These are phyloP conservation scores for Drosophila auraria DNA, from an alignment of 1,140 invertebrate species.

Conservation along the genomic window DNA sequence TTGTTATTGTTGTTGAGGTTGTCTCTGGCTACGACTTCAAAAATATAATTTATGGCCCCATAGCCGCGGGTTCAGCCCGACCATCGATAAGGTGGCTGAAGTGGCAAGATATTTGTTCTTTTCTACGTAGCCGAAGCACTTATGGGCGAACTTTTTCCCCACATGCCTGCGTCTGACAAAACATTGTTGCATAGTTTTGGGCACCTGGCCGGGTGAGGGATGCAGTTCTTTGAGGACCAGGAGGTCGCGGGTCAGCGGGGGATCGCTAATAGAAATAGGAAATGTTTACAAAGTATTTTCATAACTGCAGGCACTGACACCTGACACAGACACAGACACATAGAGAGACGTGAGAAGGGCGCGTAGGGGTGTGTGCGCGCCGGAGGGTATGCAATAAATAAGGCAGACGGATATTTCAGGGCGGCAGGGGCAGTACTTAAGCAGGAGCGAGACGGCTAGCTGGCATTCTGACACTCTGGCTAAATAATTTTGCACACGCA, in stretches of 20 bases:
- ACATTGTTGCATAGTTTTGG: slow-evolving; percentile 82
- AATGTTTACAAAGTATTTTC: slow-evolving; percentile 84
- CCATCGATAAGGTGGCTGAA: slow-evolving; percentile 75
- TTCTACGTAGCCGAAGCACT: slow-evolving; percentile 65
- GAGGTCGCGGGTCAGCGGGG: slow-evolving; percentile 18
- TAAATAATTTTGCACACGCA: slow-evolving; percentile 80
- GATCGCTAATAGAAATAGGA: slow-evolving; percentile 82
- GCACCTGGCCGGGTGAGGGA: slow-evolving; percentile 24
- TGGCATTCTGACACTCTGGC: slow-evolving; percentile 79
- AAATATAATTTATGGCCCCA: slow-evolving; percentile 83
- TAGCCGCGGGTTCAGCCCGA: slow-evolving; percentile 74
- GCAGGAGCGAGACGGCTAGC: slow-evolving; percentile 39
- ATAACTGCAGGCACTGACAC: slow-evolving; percentile 82
- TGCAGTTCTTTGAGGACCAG: slow-evolving; percentile 56
- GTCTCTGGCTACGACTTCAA: slow-evolving; percentile 68
- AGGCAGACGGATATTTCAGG: slow-evolving; percentile 68
- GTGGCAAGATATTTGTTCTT: slow-evolving; percentile 75
- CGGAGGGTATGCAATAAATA: slow-evolving; percentile 68
- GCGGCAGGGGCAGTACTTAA: slow-evolving; percentile 33
- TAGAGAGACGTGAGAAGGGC: neutral
- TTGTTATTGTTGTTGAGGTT: slow-evolving; percentile 39
- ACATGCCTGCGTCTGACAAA: slow-evolving; percentile 60
- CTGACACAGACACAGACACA: slow-evolving; percentile 64
- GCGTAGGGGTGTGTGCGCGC: slow-evolving; percentile 18
- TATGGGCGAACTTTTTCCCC: slow-evolving; percentile 73